Conservation (phyloP, 2,888 invertebrate genomes). For the Eulithis testata region DNA sequence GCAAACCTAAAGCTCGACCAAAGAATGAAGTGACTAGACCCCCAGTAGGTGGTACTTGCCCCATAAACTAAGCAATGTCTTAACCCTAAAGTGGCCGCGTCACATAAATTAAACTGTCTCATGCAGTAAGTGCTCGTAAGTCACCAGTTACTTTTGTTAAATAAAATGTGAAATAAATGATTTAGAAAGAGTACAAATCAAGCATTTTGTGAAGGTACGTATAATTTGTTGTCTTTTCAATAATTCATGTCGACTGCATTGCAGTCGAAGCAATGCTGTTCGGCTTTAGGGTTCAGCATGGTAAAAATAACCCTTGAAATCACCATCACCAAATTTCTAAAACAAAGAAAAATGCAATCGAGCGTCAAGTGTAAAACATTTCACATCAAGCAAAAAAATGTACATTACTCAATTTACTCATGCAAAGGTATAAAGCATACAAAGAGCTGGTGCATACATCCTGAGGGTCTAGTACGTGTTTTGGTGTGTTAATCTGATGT, state of each 20-base stretch:
- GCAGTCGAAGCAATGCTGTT: conserved; percentile 16
- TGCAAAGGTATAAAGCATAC: no score
- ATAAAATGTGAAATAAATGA: conserved; percentile 33
- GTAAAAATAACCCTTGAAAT: neutral
- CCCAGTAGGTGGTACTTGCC: neutral
- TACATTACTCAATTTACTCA: no score
- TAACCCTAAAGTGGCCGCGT: conserved; percentile 14
- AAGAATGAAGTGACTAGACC: conserved; percentile 4
- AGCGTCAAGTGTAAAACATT: no score
- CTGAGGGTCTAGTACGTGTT: no score
- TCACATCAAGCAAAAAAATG: no score
- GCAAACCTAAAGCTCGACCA: no score
- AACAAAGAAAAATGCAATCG: no score
- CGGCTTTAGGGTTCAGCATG: conserved; percentile 16
- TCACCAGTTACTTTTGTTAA: conserved; percentile 34
- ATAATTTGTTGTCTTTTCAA: conserved; percentile 52
- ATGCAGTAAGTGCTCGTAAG: conserved; percentile 29
- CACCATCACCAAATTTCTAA: no score
- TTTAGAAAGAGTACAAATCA: conserved; percentile 38
- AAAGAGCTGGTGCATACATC: no score
- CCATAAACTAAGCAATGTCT: neutral
- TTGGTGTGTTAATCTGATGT: no score
- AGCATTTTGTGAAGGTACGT: conserved; percentile 35
- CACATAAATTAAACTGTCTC: conserved; percentile 26
- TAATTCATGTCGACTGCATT: conserved; percentile 51